A percentile compares a stretch with the other conserved stretches of the same genome.
phyloP scores from a whole-genome alignment of 2,797 vertebrate genomes.

The Sebastes baramenuke region DNA sequence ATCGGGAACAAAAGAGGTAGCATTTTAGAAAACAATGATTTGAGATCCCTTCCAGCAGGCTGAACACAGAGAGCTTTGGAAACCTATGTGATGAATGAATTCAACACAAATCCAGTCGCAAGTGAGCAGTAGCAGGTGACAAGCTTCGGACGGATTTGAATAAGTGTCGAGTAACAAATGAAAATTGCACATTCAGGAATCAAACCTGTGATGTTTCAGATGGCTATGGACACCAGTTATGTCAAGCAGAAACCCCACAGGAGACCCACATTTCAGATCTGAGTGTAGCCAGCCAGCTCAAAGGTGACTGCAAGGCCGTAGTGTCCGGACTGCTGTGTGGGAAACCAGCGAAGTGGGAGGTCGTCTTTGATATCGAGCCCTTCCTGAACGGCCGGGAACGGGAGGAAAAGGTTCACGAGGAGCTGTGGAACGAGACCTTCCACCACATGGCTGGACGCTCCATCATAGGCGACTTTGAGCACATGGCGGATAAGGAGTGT shows the following conservation, averaged over 20 bases:
- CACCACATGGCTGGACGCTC: constrained; percentile 93
- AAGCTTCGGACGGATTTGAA: neutral
- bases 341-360: constrained; percentile 89
- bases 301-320: constrained; percentile 87
- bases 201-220: constrained; percentile 66
- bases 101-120: neutral
- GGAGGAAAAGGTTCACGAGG: constrained; percentile 81
- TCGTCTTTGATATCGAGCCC: constrained; percentile 88
- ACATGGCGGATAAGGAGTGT: constrained; percentile 88
- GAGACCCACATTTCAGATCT: constrained; percentile 71
- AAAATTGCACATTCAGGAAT: neutral
- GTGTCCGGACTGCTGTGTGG: constrained; percentile 89
- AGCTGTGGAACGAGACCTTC: constrained; percentile 94
- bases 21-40: neutral
- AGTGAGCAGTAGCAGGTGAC: neutral
- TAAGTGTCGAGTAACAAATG: neutral
- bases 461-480: constrained; percentile 93
- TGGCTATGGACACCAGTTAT: constrained; percentile 83
- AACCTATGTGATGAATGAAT: neutral
- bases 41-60: neutral
- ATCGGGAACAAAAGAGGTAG: neutral
- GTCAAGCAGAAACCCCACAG: constrained; percentile 84
- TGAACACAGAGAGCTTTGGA: neutral
- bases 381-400: constrained; percentile 83
- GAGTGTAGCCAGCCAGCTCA: constrained; percentile 26